Base-by-base conservation (phyloP, 1,140 invertebrate species). In the Asobara japonica region DNA sequence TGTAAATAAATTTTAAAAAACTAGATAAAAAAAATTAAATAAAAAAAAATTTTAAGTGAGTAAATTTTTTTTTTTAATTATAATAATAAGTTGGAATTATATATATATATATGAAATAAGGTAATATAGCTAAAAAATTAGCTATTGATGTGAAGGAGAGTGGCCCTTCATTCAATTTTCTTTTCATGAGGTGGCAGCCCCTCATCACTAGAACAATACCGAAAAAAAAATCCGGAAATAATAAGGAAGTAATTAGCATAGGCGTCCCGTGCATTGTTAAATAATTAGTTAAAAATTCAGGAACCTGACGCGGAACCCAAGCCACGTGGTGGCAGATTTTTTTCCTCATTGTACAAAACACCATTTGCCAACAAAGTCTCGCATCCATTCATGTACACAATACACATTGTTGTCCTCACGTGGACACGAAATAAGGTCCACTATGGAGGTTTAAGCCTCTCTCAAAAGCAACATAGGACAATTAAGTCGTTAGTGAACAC, bases 401-500 rank as follows among this genome's bases (percentile, higher is more conserved):
- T 68, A 31, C 20, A 8, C 45, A 68, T 68, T 68, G 66, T 68
- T 68, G 66, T 45, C 45, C 66, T 45, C 66, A 68, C 66, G 66
- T 68, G 66, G 64, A 65, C 31, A 20, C 33, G 16, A 11, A 65
- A 41, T 65, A 38, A 38, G 64, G 22, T 20, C 64, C 11, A 10
- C 25, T 3, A 65, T 65, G 20, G 30, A 10, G 33, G 29, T 18
- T 45, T 68, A 65, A 45, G 65, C 61, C 64, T 62, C 51, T 73
- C 27, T 62, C 62, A 70, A 74, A 69, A 38, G 30, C 10, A 31
- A 66, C 20, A 51, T 33, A 62, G 36, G 61, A 75, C 74, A 75
- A 75, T 75, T 72, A 72, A 75, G 66, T 72, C 51, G 66, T 75
- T 75, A 72, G 66, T 36, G 51, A 18, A 56, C 45, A 72, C 62